Evolutionary conservation across 2,888 invertebrate species (phyloP).

Genomic region (Idaea biselata): DNA sequence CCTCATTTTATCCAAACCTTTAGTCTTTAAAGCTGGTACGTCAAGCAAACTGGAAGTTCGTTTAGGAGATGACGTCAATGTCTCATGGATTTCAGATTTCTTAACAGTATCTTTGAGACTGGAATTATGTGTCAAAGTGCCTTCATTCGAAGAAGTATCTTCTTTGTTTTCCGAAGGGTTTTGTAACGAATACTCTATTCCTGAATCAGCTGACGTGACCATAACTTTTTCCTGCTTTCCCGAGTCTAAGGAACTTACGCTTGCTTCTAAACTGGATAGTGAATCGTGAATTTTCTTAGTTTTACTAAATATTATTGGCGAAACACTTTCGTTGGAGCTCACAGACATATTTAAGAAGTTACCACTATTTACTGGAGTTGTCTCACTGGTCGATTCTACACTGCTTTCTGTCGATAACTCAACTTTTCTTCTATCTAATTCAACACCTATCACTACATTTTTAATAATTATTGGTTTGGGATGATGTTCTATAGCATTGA

Average conservation of each 20-base stretch:
- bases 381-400: constrained; percentile 68
- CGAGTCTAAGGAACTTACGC: constrained; percentile 74
- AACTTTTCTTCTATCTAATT: constrained; percentile 61
- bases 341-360: constrained; percentile 65
- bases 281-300: constrained; percentile 70
- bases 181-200: constrained; percentile 71
- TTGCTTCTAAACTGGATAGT: constrained; percentile 72
- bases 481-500: constrained; percentile 53
- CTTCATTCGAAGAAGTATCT: constrained; percentile 73
- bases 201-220: constrained; percentile 74
- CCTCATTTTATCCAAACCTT: constrained; percentile 69
- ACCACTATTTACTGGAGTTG: constrained; percentile 58
- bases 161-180: constrained; percentile 63
- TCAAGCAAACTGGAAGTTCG: constrained; percentile 67
- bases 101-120: constrained; percentile 61
- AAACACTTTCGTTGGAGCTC: constrained; percentile 75
- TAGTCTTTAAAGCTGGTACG: constrained; percentile 67
- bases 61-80: constrained; percentile 60
- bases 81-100: constrained; percentile 53
- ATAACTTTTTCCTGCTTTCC: constrained; percentile 62
- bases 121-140: constrained; percentile 71
- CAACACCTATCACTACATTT: constrained; percentile 40
- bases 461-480: constrained; percentile 47
- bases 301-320: constrained; percentile 69
- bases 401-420: constrained; percentile 65